Base-by-base conservation (phyloP, 1,140 invertebrate genomes). In the Parasteatoda tepidariorum region DNA sequence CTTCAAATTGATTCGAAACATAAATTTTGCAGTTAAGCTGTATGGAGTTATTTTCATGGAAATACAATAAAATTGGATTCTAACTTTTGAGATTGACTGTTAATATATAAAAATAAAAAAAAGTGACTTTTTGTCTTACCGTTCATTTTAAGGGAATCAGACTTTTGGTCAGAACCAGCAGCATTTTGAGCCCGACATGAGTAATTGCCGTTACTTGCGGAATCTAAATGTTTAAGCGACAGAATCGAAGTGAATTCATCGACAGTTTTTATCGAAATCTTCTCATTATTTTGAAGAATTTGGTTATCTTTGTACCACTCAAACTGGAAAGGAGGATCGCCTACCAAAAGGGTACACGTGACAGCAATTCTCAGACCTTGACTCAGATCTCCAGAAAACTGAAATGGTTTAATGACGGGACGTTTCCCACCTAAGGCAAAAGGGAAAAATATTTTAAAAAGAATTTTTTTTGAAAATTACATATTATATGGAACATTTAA, bases 281-380 rank as follows among this genome's bases (percentile, higher is more conserved):
- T 28, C 5, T 18, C 15, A 24, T 24, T 75, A 3, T 61, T 33
- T 34, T 61, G 9, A 2, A 62, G 4, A 2, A 48, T 48, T 48
- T 48, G 5, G 28, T 28, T 57, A 18, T 75, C 82, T 68, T 76
- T 84, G 11, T 67, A 68, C 82, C 82, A 84, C 3, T 4, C 11
- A n/a, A 84, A 84, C 31, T 68, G n/a, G 26, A 84, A 70, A n/a
- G 82, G 82, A 59, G 62, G 33, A 26, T 84, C 64, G 0, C 82
- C 82, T 13, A 30, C 41, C 0, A 68, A 15, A 1, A 84, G 33
- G 22, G 24, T 28, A n/a, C 82, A 84, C 31, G 75, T 55, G 0
- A 83, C 38, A 15, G 15, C 41, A 0, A 31, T 73, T 9, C 79
- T 62, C 57, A 62, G 24, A 4, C 59, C 68, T n/a, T 24, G 5